Conservation (phyloP, 2,797 vertebrate species). For the Coregonus suidteri region DNA sequence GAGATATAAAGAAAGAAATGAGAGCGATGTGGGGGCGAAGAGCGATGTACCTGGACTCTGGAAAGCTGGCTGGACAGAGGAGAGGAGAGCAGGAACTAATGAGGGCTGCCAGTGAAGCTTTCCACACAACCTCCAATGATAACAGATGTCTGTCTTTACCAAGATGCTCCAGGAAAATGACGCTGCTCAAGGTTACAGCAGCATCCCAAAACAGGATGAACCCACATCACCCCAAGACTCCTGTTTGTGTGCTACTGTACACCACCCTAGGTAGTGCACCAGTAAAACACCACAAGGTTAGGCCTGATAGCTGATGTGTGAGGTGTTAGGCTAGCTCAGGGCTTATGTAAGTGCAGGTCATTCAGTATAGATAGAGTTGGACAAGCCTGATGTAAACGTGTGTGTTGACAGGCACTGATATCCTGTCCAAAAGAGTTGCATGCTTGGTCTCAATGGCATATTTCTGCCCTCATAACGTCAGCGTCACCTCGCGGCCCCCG, state of each 20-base stretch:
- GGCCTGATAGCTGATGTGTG: slow-evolving; percentile 28
- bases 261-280: slow-evolving; percentile 60
- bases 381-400: slow-evolving; percentile 63
- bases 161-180: slow-evolving; percentile 69
- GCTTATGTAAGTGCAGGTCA: slow-evolving; percentile 53
- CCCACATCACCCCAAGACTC: slow-evolving; percentile 59
- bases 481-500: background rate
- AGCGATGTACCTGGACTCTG: slow-evolving; percentile 13
- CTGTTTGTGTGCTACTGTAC: slow-evolving; percentile 66
- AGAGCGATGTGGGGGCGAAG: slow-evolving; percentile 9
- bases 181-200: slow-evolving; percentile 71
- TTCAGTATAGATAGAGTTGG: slow-evolving; percentile 41
- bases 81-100: slow-evolving; percentile 47
- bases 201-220: slow-evolving; percentile 80
- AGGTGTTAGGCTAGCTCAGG: background rate
- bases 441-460: slow-evolving; percentile 34
- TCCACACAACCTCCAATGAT: slow-evolving; percentile 55
- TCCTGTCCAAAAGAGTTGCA: slow-evolving; percentile 50
- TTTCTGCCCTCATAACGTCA: slow-evolving; percentile 40
- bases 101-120: slow-evolving; percentile 55
- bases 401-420: slow-evolving; percentile 52
- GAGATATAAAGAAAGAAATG: slow-evolving; percentile 33
- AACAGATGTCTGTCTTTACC: slow-evolving; percentile 68
- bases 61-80: background rate
- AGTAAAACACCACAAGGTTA: slow-evolving; percentile 59